Base-by-base conservation (phyloP, 2,888 invertebrate genomes). In the Dryocosmus kuriphilus region DNA sequence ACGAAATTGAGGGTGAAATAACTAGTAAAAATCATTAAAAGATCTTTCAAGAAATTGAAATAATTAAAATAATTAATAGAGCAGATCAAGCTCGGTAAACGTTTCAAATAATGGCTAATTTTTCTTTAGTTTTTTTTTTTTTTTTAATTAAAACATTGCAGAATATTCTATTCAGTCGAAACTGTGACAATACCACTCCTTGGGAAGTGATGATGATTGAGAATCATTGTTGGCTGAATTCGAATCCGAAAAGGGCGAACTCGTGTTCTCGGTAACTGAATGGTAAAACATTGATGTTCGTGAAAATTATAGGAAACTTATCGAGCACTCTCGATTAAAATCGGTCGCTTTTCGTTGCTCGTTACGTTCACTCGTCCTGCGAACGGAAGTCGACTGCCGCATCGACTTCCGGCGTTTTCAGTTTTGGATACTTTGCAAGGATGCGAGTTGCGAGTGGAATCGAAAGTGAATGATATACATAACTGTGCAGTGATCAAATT, bases 201-300 rank as follows among this genome's bases (percentile, higher is more conserved):
- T 55, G 22, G 55, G 22, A 55, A 55, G 22, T 22, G 9, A 55
- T 55, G 22, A 7, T 55, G 22, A 55, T 55, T 55, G 55, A n/a
- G 9, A 51, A 55, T 55, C 55, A 55, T 55, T 55, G 9, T 55
- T 55, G 55, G n/a, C 9, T 55, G 55, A 55, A 22, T 55, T 55
- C 55, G 22, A 22, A 55, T 9, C 22, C 55, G 55, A 22, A 55
- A 55, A 55, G 55, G 22, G 19, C 46, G 8, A 6, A n/a, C 22
- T 55, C 46, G 7, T 19, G 46, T 51, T 16, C 46, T 51, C 22
- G 11, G 55, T 22, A 55, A 24, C 22, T 55, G 11, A 55, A 78
- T 71, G 79, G 81, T 80, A 84, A 87, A 86, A 85, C 81, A 84
- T 79, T 82, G 82, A 85, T 86, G 86, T 88, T 87, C 88, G 87